These are phyloP conservation scores for Uloborus diversus DNA, from an alignment of 1,140 invertebrate genomes.

Conservation along the genomic window DNA sequence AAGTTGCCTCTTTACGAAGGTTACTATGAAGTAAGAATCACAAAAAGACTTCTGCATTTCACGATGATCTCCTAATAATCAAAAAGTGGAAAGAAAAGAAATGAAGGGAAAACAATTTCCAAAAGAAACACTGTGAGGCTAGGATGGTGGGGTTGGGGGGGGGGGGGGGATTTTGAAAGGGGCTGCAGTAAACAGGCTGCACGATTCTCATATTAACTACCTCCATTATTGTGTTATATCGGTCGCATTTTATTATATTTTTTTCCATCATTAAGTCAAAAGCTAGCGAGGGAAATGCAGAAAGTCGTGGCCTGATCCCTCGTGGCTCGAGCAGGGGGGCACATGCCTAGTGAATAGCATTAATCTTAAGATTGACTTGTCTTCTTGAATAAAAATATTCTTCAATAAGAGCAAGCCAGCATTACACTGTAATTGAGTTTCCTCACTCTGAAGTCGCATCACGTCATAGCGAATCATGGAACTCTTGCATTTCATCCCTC, in stretches of 20 bases:
- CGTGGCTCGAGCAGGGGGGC: conserved; percentile 29
- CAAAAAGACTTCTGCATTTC: too few relatives aligned
- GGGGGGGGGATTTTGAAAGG: conserved; percentile 1
- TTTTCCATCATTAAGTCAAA: conserved; percentile 53
- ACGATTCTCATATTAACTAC: conserved; percentile 55
- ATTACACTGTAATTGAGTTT: conserved; percentile 56
- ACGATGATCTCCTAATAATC: too few relatives aligned
- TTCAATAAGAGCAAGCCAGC: conserved; percentile 56
- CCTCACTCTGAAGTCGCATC: conserved; percentile 45
- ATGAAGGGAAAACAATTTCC: conserved; percentile 18
- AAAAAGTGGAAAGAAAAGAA: conserved; percentile 45
- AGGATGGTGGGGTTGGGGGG: too few relatives aligned
- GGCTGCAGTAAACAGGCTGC: conserved; percentile 37
- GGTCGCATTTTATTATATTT: conserved; percentile 51
- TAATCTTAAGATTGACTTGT: conserved; percentile 58
- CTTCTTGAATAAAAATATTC: conserved; percentile 57
- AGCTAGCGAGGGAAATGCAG: neutral
- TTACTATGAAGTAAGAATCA: too few relatives aligned
- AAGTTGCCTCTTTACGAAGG: too few relatives aligned
- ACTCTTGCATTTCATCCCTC: conserved; percentile 51
- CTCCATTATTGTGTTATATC: conserved; percentile 57
- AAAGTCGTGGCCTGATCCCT: conserved; percentile 19
- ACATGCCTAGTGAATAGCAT: conserved; percentile 42
- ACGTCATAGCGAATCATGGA: conserved; percentile 56
- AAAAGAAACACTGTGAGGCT: too few relatives aligned